Conservation (phyloP, 2,113 vertebrate genomes). For the Pantherophis guttatus region DNA sequence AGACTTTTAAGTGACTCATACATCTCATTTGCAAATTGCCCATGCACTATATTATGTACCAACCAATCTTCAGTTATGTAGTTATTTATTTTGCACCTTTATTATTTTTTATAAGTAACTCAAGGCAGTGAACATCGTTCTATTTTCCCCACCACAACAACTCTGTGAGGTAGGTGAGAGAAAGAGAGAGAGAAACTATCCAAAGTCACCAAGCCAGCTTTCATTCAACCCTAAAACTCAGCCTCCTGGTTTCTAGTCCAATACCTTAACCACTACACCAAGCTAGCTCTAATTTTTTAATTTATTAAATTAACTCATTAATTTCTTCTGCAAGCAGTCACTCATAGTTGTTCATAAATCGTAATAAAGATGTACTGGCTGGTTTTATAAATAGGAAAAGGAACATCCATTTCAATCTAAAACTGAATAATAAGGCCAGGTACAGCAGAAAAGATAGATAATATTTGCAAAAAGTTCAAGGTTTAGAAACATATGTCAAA, state of each 20-base stretch:
- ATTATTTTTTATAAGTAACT: background rate
- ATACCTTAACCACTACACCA: background rate
- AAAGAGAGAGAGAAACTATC: background rate
- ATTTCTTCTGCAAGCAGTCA: background rate
- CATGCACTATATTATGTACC: background rate
- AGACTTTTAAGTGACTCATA: background rate
- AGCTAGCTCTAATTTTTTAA: background rate
- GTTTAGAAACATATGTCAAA: background rate
- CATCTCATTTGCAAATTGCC: background rate
- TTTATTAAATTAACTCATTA: background rate
- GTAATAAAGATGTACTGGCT: background rate
- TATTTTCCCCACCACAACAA: background rate
- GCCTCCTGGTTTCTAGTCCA: background rate
- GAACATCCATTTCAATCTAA: background rate
- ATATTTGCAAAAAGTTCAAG: background rate
- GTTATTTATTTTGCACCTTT: background rate
- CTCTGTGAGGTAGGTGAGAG: background rate
- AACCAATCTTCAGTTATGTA: too few species aligned
- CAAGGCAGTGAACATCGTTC: background rate
- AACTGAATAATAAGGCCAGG: background rate
- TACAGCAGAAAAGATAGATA: background rate
- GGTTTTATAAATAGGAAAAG: background rate
- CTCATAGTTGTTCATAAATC: background rate
- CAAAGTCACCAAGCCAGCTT: background rate
- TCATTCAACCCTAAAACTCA: background rate